Base-by-base conservation (phyloP, 2,888 invertebrate genomes). In the Drosophila neotestacea region DNA sequence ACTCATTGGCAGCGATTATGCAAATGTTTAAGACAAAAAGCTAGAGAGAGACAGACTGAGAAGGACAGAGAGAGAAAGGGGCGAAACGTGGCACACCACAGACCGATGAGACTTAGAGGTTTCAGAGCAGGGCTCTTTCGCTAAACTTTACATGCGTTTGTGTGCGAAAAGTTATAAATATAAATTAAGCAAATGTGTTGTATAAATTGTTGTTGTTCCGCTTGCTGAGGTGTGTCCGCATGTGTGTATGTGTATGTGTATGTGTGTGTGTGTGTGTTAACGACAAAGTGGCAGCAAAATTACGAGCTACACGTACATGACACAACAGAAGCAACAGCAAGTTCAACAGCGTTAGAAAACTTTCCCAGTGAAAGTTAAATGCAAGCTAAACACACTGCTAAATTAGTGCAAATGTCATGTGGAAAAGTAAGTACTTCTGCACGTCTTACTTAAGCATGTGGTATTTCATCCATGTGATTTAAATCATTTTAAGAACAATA, bases 171-270 rank as follows among this genome's bases (percentile, higher is more conserved):
- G 85, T 85, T 88, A 84, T 88, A 88, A 88, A 85, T 88, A 88
- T 88, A 85, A 86, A 85, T 85, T 85, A 85, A 85, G 89, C 85
- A 88, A 85, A 85, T 88, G 89, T 84, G 81, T 81, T 86, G 87
- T 72, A 79, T 85, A 85, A 85, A 86, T 81, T 85, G 81, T 78
- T 82, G 70, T 75, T 85, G 83, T 65, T 75, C 55, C 63, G 54
- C 65, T 51, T 42, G 59, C 74, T 52, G 56, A 67, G 70, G 63
- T 67, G 64, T 60, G 63, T 38, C 44, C 39, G n/a, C 16, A 27
- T 44, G 2, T 48, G 4, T 41, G 10, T 22, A 2, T 38, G 16
- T 16, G 16, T 16, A 16, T 52, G 47, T 11, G n/a, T 36, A 13
- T 27, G 59, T 55, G 63, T 61, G 62, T 48, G 70, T 59, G 64